phyloP scores from a whole-genome alignment of 2,113 vertebrate species.

The Dromas ardeola region DNA sequence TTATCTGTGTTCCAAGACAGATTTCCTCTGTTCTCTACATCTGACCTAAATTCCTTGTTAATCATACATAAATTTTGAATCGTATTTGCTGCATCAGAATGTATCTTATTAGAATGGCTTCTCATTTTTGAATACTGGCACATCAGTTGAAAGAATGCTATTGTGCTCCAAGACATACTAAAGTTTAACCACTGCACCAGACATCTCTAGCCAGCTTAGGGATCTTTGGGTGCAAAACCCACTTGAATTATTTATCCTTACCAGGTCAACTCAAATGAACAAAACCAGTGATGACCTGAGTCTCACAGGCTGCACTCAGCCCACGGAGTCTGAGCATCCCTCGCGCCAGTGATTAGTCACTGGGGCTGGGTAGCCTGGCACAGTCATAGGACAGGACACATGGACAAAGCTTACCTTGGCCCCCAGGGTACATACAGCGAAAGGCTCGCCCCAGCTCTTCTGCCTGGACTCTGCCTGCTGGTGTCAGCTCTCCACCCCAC shows the following conservation, averaged over 20 bases:
- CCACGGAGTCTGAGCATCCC: background rate
- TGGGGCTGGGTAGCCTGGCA: background rate
- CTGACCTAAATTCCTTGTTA: background rate
- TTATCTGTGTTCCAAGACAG: background rate
- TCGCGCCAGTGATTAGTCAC: accelerated
- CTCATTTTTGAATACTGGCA: background rate
- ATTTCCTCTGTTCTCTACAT: background rate
- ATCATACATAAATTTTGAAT: background rate
- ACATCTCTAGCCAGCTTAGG: background rate
- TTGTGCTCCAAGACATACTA: background rate
- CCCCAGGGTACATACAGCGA: constrained; percentile 98
- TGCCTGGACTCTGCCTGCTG: constrained; percentile 91
- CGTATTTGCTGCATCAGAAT: background rate
- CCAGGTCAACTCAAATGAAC: background rate
- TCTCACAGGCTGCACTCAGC: background rate
- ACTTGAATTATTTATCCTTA: background rate
- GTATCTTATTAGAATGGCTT: background rate
- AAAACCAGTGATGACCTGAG: background rate
- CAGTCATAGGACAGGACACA: background rate
- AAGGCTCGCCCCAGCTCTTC: constrained; percentile 96
- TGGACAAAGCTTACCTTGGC: constrained; percentile 83
- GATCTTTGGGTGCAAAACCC: background rate
- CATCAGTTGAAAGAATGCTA: background rate
- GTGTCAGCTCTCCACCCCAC: constrained; percentile 97
- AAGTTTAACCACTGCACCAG: background rate